These are phyloP conservation scores for Xiphophorus hellerii DNA, from an alignment of 2,113 vertebrate species.

Conservation along the genomic window DNA sequence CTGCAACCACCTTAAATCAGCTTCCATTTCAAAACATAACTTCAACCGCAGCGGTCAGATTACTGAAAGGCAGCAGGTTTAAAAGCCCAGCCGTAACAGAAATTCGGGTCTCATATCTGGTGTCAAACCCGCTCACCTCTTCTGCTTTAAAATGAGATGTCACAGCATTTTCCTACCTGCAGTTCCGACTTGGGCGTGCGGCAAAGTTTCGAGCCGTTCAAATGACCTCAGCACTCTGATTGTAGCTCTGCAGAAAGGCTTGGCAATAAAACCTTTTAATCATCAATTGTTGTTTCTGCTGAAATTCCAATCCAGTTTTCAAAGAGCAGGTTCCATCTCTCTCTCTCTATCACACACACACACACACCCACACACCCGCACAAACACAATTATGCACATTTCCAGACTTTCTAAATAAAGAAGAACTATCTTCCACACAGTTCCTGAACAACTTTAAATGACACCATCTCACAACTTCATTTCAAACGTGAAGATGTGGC, in stretches of 20 bases:
- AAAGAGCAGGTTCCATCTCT: slow-evolving; percentile 61
- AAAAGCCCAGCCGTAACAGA: slow-evolving; percentile 63
- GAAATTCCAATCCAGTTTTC: slow-evolving; percentile 69
- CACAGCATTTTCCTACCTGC: slow-evolving; percentile 63
- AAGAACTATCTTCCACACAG: slow-evolving; percentile 54
- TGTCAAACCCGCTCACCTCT: slow-evolving; percentile 50
- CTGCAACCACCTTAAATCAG: slow-evolving; percentile 75
- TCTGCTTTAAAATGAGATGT: slow-evolving; percentile 59
- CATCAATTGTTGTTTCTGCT: slow-evolving; percentile 73
- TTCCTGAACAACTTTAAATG: slow-evolving; percentile 70
- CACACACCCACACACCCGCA: slow-evolving; percentile 9
- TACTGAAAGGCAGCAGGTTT: slow-evolving; percentile 61
- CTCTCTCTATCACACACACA: slow-evolving; percentile 13
- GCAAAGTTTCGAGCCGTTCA: slow-evolving; percentile 65
- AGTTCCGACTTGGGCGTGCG: slow-evolving; percentile 37
- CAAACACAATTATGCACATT: slow-evolving; percentile 24
- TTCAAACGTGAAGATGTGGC: slow-evolving; percentile 57
- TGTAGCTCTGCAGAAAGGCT: slow-evolving; percentile 62
- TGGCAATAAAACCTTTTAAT: slow-evolving; percentile 74
- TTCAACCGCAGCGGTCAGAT: slow-evolving; percentile 66
- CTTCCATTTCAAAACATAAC: slow-evolving; percentile 70
- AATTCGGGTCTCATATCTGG: slow-evolving; percentile 57
- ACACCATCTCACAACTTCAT: slow-evolving; percentile 71
- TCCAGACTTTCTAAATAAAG: slow-evolving; percentile 59
- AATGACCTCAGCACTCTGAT: slow-evolving; percentile 72